Evolutionary conservation across 2,113 vertebrate genomes (phyloP).

Genomic region (Tricholaema leucomelas): DNA sequence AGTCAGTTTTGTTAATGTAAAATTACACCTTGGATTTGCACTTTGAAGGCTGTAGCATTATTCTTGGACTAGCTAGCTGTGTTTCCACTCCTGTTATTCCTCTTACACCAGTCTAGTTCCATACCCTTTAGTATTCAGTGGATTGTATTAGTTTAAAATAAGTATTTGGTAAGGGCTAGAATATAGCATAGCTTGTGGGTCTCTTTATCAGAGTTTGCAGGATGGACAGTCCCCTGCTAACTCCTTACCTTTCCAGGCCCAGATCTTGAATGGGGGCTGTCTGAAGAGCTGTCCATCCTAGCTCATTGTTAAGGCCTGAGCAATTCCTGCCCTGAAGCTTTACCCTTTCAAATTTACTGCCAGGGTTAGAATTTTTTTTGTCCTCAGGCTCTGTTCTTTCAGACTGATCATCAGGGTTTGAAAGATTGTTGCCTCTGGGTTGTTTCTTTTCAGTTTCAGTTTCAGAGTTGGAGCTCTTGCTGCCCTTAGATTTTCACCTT

Average conservation of each 20-base stretch:
- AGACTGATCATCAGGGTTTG: slow-evolving; percentile 55
- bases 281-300: background rate
- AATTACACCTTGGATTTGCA: background rate
- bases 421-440: slow-evolving; percentile 57
- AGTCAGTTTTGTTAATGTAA: background rate
- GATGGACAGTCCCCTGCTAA: background rate
- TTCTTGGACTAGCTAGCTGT: background rate
- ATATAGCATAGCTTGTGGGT: background rate
- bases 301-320: slow-evolving; percentile 34
- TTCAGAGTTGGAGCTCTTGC: slow-evolving; percentile 40
- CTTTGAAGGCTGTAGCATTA: background rate
- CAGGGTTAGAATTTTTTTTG: slow-evolving; percentile 33
- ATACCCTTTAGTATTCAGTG: background rate
- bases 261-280: background rate
- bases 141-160: slow-evolving; percentile 40
- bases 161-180: background rate
- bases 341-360: slow-evolving; percentile 51
- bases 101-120: background rate
- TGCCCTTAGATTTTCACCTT: slow-evolving; percentile 44
- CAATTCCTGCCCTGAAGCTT: slow-evolving; percentile 60
- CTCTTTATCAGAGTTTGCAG: slow-evolving; percentile 44
- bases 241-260: slow-evolving; percentile 25
- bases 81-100: background rate
- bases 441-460: slow-evolving; percentile 57
- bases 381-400: slow-evolving; percentile 57